These are phyloP conservation scores for human DNA, from an alignment of 2,113 vertebrate genomes.

Conservation along the genomic window GRCh38 chr14:41383001-41383500, in stretches of 20 bases:
- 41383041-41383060: background rate
- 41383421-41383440: too few relatives aligned
- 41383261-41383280: background rate
- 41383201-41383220: background rate
- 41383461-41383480: background rate
- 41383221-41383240: background rate
- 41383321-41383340: background rate
- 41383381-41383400: background rate
- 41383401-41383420: background rate
- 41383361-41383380: background rate
- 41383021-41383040: background rate
- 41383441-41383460: background rate
- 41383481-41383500: background rate
- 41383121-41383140: background rate
- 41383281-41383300: background rate
- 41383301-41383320: background rate
- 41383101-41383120: background rate
- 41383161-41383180: background rate
- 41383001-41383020: background rate
- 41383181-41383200: background rate
- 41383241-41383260: background rate
- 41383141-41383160: background rate
- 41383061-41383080: background rate
- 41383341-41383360: background rate
- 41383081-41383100: background rate